phyloP scores from a whole-genome alignment of 2,113 vertebrate species.

The Plecturocebus donacophilus region DNA sequence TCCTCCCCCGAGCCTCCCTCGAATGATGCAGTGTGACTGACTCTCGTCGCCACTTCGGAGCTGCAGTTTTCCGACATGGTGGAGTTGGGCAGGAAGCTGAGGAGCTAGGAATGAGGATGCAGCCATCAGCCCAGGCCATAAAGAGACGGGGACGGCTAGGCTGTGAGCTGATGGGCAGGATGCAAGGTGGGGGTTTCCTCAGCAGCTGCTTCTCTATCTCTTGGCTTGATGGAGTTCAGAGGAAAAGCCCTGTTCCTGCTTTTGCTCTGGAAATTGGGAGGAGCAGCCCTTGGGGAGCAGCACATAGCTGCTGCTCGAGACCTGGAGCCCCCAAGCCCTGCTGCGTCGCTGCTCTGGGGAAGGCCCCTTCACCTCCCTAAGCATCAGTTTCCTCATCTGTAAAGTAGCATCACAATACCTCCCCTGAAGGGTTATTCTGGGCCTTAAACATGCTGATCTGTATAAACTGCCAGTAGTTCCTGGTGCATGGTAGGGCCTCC shows the following conservation, averaged over 20 bases:
- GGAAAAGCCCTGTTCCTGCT: background rate
- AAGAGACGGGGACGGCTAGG: background rate
- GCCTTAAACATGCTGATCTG: background rate
- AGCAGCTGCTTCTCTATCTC: background rate
- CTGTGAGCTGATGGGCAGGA: background rate
- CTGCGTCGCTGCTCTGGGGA: fast-evolving
- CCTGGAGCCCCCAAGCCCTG: background rate
- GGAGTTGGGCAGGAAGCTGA: background rate
- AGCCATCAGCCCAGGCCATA: background rate
- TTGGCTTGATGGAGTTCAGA: background rate
- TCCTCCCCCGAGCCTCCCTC: background rate
- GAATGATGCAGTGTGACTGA: background rate
- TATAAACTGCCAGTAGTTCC: background rate
- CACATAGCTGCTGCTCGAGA: background rate
- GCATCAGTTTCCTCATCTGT: background rate
- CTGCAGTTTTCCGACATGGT: background rate
- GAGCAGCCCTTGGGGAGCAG: background rate
- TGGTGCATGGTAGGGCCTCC: background rate
- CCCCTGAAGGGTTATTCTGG: background rate
- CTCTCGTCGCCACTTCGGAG: background rate
- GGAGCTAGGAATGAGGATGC: background rate
- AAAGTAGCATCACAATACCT: background rate
- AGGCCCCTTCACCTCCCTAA: background rate
- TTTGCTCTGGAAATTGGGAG: background rate
- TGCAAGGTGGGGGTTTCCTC: background rate